Evolutionary conservation across 2,888 invertebrate species (phyloP).

Genomic region (Tetanocera ferruginea): DNA sequence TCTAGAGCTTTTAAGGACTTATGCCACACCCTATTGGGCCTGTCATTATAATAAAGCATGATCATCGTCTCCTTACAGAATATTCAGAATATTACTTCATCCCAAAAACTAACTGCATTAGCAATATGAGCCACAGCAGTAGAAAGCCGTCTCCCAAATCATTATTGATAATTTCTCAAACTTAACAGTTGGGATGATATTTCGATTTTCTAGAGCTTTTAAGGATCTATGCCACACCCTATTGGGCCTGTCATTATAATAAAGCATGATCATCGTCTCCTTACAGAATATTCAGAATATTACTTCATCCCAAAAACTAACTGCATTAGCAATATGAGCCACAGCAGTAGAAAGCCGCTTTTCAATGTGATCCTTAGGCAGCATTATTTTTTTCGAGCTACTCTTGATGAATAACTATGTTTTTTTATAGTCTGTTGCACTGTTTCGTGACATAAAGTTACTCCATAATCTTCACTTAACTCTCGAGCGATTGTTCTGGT

Average conservation of each 20-base stretch:
- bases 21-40: conserved; percentile 42
- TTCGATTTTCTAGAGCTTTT: conserved; percentile 39
- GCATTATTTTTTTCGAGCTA: conserved; percentile 23
- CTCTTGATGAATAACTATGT: background rate
- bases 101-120: conserved; percentile 38
- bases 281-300: conserved; percentile 46
- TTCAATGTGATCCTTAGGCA: conserved; percentile 29
- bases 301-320: conserved; percentile 41
- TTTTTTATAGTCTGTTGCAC: background rate
- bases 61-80: conserved; percentile 44
- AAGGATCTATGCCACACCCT: conserved; percentile 43
- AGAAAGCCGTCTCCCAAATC: conserved; percentile 37
- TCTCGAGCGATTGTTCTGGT: too few relatives aligned
- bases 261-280: conserved; percentile 45
- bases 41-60: conserved; percentile 47
- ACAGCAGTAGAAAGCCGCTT: conserved; percentile 17
- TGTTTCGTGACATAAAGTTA: background rate
- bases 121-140: conserved; percentile 20
- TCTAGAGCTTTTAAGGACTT: conserved; percentile 39
- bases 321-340: conserved; percentile 31
- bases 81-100: conserved; percentile 45
- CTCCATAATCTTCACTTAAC: too few relatives aligned
- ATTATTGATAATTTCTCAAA: conserved; percentile 46
- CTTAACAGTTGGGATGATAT: conserved; percentile 44
- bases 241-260: conserved; percentile 45